Conservation (phyloP, 2,888 invertebrate species). For the Dilophus febrilis region DNA sequence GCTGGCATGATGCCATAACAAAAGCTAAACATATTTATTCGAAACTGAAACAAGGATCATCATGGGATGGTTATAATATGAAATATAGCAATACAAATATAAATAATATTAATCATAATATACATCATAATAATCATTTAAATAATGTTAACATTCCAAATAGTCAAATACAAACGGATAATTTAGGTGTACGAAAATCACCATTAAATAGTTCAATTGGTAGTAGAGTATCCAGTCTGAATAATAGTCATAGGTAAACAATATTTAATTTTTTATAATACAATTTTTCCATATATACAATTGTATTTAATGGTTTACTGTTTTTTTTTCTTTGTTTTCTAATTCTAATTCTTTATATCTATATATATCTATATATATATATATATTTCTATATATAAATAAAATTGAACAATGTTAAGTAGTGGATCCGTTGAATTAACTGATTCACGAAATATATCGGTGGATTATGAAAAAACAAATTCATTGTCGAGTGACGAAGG, state of each 20-base stretch:
- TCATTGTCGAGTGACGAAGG: slow-evolving; percentile 49
- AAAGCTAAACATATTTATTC: slow-evolving; percentile 59
- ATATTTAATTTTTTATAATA: background rate
- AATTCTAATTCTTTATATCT: background rate
- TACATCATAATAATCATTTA: slow-evolving; percentile 10
- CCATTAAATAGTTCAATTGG: slow-evolving; percentile 29
- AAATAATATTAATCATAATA: slow-evolving; percentile 8
- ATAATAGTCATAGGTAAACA: slow-evolving; percentile 48
- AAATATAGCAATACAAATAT: slow-evolving; percentile 12
- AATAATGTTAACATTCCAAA: too few relatives aligned
- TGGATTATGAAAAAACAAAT: slow-evolving; percentile 45
- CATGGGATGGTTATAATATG: slow-evolving; percentile 17
- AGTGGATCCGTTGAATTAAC: slow-evolving; percentile 52
- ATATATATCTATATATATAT: background rate
- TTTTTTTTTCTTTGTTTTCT: background rate
- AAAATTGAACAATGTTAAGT: background rate
- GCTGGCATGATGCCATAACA: slow-evolving; percentile 54
- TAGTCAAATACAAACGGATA: slow-evolving; percentile 7
- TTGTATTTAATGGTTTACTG: background rate
- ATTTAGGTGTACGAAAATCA: slow-evolving; percentile 26
- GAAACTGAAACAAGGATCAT: slow-evolving; percentile 35
- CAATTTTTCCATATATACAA: background rate
- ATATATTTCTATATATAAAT: background rate
- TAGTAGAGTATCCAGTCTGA: slow-evolving; percentile 49
- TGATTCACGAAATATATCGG: slow-evolving; percentile 42